Evolutionary conservation across 2,113 vertebrate genomes (phyloP), one percentile per base, ranked within the genome.

Genomic region (Eira barbara): DNA sequence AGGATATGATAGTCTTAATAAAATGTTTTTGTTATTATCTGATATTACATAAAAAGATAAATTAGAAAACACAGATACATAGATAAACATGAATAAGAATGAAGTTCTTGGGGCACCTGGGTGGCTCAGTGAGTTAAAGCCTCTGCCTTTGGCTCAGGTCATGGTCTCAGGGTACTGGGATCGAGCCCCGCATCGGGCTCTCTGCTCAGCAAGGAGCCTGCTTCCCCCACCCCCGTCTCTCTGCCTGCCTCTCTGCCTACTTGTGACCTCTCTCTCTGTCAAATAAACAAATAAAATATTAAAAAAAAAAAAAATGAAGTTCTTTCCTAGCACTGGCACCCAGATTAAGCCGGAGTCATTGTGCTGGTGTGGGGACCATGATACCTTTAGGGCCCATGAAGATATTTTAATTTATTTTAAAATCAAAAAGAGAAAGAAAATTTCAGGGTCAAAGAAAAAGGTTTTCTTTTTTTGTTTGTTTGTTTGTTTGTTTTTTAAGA

Each of bases 311-410:
- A 23, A 57, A 57, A 57, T 23, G 13, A 71, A 93, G 47, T 36
- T 2, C 7, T 39, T 6, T 59, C 6, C 17, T 21, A n/a, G 1
- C 29, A 2, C 20, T 4, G 42, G 14, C 0, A 45, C 8, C 25
- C 18, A n/a, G 12, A 34, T 5, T 45, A 34, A 34, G 21, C 10
- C 25, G 31, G 14, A 17, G 7, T 49, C 47, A 6, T 18, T 85
- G 3, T 45, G n/a, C 34, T 92, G 45, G 18, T 47, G 17, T 18
- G 20, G 59, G 42, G 7, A 17, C 39, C 23, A 42, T 1, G 4
- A 13, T 31, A 39, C 4, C 55, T 36, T 39, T 10, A 73, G 49
- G 57, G 8, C 31, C 27, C 12, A 34, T 6, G 49, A 20, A 78
- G 31, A 47, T 78, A 74, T 74, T 39, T 74, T 74, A 47, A 76